Evolutionary conservation across 2,888 invertebrate genomes (phyloP), one percentile per base, ranked within the genome.

Genomic region (Orthosia cruda): DNA sequence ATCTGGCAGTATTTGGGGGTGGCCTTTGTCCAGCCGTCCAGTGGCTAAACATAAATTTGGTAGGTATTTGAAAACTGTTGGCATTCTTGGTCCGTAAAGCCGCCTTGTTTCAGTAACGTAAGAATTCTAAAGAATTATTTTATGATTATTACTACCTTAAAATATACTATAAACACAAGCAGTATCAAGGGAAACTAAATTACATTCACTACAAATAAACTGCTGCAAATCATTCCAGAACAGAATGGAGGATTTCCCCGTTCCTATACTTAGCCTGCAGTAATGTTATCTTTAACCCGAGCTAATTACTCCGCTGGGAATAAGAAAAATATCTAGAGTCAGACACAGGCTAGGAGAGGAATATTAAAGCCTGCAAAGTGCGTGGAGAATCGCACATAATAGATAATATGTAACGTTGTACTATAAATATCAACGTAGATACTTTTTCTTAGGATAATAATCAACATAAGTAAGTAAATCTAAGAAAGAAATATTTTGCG

Each of bases 221-320:
- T 47, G 62, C 65, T 67, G 45, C 57, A 54, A 40, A 74, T 49
- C 20, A 58, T 66, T 67, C 62, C 75, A 63, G 62, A 67, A 75
- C 40, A 63, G 62, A 71, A 68, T 40, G 32, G 57, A 80, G 66
- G 62, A 72, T 75, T 80, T 75, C 13, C 23, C 23, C 52, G 26
- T 81, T 80, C 63, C 74, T 80, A 80, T 73, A 40, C 59, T 64
- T 58, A 57, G 81, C 61, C 23, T 81, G 81, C 74, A 78, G 66
- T 66, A 81, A 81, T 74, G 74, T 78, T 81, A 78, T 77, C 74
- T 81, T 57, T 54, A 66, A 13, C 32, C 77, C 47, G 81, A 57
- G 81, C 76, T 82, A 79, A 82, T 78, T 79, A 82, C 78, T 68
- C 77, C 68, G 20, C 59, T n/a, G 69, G 47, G 77, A 64, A 63